Conservation (phyloP, 2,113 vertebrate genomes). For the Oryzias curvinotus region DNA sequence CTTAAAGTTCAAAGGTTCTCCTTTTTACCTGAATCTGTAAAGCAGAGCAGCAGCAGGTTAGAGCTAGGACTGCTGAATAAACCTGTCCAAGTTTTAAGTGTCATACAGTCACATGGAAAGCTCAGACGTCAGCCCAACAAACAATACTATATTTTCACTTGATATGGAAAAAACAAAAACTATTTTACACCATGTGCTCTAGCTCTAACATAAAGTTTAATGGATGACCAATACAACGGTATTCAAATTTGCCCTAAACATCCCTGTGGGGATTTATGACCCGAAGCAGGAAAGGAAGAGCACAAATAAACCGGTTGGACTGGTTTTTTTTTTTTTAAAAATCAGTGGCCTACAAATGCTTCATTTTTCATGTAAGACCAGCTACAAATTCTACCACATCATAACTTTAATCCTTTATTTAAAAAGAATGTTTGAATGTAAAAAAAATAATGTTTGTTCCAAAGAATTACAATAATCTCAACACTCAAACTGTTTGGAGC, state of each 20-base stretch:
- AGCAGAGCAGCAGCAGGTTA: background rate
- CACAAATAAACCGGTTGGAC: conserved; percentile 63
- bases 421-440: conserved; percentile 13
- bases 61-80: background rate
- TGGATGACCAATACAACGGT: background rate
- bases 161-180: no score
- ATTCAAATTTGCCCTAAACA: conserved; percentile 12
- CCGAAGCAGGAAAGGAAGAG: conserved; percentile 34
- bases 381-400: conserved; percentile 11
- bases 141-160: no score
- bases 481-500: conserved; percentile 21
- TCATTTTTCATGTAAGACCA: conserved; percentile 7
- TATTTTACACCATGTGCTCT: no score
- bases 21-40: background rate
- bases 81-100: background rate
- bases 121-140: no score
- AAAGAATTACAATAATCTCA: conserved; percentile 27
- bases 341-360: conserved; percentile 31
- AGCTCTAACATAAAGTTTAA: no score
- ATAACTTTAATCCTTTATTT: conserved; percentile 11
- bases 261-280: conserved; percentile 12
- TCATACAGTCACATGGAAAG: background rate
- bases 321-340: conserved; percentile 38
- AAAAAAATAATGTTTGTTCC: conserved; percentile 36
- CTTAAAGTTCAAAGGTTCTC: background rate